A percentile compares a stretch with the other conserved stretches of the same genome.
Conservation (phyloP, 2,113 vertebrate species). For the Pteropus alecto region DNA sequence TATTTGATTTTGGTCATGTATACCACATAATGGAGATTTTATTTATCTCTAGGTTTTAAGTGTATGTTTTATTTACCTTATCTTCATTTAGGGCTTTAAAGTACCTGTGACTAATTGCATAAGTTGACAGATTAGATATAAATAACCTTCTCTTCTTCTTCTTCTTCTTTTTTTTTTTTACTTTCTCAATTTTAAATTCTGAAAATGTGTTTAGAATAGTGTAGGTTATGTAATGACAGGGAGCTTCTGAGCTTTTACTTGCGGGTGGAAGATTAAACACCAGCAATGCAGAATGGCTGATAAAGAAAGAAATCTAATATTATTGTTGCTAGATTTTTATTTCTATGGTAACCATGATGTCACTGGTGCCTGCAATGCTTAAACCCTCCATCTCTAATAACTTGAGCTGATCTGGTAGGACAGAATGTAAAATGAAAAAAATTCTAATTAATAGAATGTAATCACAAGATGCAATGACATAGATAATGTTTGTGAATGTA, state of each 20-base stretch:
- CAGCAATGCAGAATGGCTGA: neutral
- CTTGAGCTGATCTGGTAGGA: slow-evolving; percentile 1
- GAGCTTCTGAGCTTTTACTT: slow-evolving; percentile 52
- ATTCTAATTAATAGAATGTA: slow-evolving; percentile 27
- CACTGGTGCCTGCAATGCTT: neutral
- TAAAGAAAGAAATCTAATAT: slow-evolving; percentile 47
- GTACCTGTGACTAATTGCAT: slow-evolving; percentile 40
- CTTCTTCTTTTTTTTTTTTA: neutral
- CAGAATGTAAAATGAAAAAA: slow-evolving; percentile 55
- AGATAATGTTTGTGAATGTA: neutral
- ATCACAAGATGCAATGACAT: neutral
- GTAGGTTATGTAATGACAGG: slow-evolving; percentile 59
- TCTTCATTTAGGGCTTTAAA: slow-evolving; percentile 33
- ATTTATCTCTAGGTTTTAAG: slow-evolving; percentile 43
- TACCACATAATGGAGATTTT: slow-evolving; percentile 29
- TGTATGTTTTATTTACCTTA: slow-evolving; percentile 28
- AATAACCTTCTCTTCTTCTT: neutral
- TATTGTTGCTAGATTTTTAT: slow-evolving; percentile 59
- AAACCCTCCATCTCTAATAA: slow-evolving; percentile 56
- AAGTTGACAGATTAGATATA: slow-evolving; percentile 53
- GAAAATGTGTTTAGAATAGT: slow-evolving; percentile 74
- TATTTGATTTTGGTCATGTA: slow-evolving; percentile 15
- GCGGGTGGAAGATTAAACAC: slow-evolving; percentile 30
- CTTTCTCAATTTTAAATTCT: slow-evolving; percentile 36
- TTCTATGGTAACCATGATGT: slow-evolving; percentile 69